Conservation (phyloP, 2,113 vertebrate genomes). For the Cynocephalus volans region DNA sequence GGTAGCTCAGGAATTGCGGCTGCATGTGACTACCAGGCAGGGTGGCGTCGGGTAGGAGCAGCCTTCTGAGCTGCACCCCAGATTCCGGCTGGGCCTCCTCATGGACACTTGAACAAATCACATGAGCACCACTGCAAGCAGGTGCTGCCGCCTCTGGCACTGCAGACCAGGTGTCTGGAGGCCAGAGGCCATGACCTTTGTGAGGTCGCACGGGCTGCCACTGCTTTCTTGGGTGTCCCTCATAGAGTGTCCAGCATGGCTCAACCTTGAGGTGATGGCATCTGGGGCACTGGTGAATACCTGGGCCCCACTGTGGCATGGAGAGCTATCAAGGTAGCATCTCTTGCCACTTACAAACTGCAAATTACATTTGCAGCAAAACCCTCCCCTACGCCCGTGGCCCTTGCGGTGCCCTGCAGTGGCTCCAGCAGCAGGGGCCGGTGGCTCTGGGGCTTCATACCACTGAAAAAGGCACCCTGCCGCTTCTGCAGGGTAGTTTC, state of each 20-base stretch:
- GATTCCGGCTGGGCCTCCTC: neutral
- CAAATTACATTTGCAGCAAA: neutral
- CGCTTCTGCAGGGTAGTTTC: neutral
- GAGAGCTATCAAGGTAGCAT: rapidly evolving
- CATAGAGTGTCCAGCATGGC: neutral
- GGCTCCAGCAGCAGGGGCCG: neutral
- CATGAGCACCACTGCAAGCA: rapidly evolving
- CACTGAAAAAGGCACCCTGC: neutral
- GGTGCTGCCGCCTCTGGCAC: neutral
- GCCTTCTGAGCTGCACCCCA: rapidly evolving
- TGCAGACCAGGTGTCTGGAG: neutral
- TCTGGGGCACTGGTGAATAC: neutral
- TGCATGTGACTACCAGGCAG: rapidly evolving
- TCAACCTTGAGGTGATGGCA: neutral
- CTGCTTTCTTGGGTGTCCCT: too few species aligned
- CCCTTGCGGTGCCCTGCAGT: neutral
- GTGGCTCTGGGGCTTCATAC: neutral
- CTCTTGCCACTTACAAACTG: neutral
- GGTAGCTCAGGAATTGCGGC: neutral
- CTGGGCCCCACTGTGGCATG: neutral
- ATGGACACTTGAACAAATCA: rapidly evolving
- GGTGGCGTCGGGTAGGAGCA: rapidly evolving
- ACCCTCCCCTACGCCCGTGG: neutral
- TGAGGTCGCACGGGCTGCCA: rapidly evolving
- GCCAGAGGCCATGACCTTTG: neutral